A percentile compares a stretch with the other conserved stretches of the same genome.
Conservation (phyloP, 1,140 invertebrate genomes). For the Chrysoperla carnea region DNA sequence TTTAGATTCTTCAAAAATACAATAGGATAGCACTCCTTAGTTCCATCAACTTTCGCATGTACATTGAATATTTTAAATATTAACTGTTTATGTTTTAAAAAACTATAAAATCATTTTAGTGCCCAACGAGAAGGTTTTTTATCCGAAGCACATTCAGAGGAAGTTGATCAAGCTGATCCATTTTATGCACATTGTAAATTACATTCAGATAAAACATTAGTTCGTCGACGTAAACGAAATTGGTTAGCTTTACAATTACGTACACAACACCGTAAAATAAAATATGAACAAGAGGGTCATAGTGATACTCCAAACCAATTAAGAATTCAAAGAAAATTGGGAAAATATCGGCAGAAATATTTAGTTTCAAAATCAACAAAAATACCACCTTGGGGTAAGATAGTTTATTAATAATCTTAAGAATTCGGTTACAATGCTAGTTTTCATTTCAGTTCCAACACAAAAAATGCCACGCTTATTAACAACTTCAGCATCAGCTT, state of each 20-base stretch:
- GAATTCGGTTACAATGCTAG: neutral
- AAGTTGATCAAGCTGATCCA: conserved; percentile 87
- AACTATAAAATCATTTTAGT: conserved; percentile 29
- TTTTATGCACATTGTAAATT: conserved; percentile 94
- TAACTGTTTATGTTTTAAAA: too few species aligned
- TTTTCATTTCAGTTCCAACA: conserved; percentile 49
- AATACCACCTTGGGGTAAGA: conserved; percentile 68
- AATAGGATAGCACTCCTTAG: too few species aligned
- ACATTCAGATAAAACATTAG: conserved; percentile 68
- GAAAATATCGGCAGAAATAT: conserved; percentile 61
- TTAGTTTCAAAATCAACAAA: conserved; percentile 51
- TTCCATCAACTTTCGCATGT: too few species aligned
- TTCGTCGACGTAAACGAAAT: conserved; percentile 65
- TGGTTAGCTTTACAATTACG: conserved; percentile 76
- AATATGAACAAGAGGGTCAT: conserved; percentile 30
- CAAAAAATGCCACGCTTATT: conserved; percentile 85
- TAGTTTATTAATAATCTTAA: neutral
- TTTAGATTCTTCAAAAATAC: too few species aligned
- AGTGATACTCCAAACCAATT: conserved; percentile 43
- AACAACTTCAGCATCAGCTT: conserved; percentile 78
- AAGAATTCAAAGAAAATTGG: conserved; percentile 58
- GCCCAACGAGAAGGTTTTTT: conserved; percentile 84
- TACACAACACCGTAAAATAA: conserved; percentile 44
- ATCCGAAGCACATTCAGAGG: conserved; percentile 83
- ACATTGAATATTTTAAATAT: too few species aligned